Conservation (phyloP, 1,140 invertebrate genomes). For the Brachionus sp. region DNA sequence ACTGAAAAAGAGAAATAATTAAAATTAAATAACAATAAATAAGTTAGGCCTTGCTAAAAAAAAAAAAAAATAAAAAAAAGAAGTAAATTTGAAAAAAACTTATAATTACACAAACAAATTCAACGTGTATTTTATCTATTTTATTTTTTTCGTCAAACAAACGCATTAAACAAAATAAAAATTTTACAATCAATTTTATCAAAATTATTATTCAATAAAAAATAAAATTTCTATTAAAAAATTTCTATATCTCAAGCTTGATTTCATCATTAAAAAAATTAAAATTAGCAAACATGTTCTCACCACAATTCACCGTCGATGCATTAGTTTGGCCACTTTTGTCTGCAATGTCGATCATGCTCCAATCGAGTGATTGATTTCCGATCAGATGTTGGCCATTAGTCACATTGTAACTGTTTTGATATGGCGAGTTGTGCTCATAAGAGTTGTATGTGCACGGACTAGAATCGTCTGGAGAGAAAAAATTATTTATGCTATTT, state of each 20-base stretch:
- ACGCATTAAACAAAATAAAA: background rate
- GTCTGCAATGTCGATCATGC: background rate
- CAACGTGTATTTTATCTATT: background rate
- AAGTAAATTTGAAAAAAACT: background rate
- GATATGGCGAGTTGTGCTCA: background rate
- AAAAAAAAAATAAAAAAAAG: background rate
- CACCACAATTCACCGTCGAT: background rate
- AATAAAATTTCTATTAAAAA: background rate
- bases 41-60: conserved; percentile 10
- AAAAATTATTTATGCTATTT: conserved; percentile 17
- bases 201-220: background rate
- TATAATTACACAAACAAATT: background rate
- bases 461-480: conserved; percentile 14
- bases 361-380: background rate
- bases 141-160: background rate
- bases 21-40: conserved; percentile 2
- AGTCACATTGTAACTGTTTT: background rate
- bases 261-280: conserved; percentile 26
- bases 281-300: conserved; percentile 15
- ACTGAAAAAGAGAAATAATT: background rate
- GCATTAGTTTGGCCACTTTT: background rate
- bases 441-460: background rate
- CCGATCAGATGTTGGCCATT: background rate
- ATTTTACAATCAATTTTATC: background rate
- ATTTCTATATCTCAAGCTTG: conserved; percentile 5